Evolutionary conservation across 2,888 invertebrate species (phyloP).

Genomic region (Globia sparganii): DNA sequence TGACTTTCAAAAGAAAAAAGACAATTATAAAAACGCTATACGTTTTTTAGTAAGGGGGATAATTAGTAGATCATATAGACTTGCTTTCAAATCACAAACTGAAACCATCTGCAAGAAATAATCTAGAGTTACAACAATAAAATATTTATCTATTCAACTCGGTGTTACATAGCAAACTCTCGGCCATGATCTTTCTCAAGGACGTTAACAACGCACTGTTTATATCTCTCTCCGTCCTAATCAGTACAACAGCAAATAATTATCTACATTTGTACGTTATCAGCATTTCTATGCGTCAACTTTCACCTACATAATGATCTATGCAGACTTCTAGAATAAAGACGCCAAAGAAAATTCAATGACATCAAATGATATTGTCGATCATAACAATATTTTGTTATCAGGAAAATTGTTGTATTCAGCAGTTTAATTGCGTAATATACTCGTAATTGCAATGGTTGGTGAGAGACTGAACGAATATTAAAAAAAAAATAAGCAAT

Average conservation of each 20-base stretch:
- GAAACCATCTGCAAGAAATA: background rate
- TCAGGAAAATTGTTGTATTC: conserved; percentile 11
- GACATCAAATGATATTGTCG: conserved; percentile 19
- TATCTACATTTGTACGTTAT: conserved; percentile 13
- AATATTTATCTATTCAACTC: background rate
- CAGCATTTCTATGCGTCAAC: conserved; percentile 36
- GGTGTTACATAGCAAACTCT: background rate
- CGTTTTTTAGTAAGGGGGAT: no score
- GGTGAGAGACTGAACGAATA: no score
- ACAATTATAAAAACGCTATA: no score
- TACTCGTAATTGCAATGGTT: no score
- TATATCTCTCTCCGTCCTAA: conserved; percentile 18
- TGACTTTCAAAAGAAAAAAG: no score
- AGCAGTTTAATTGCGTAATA: conserved; percentile 4
- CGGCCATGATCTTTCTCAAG: conserved; percentile 24
- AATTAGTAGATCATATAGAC: no score
- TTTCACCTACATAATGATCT: conserved; percentile 35
- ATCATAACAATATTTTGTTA: conserved; percentile 8
- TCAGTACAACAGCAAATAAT: conserved; percentile 8
- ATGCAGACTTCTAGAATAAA: background rate
- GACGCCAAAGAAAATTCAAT: conserved; percentile 13
- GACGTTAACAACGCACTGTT: conserved; percentile 32
- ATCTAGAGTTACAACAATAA: background rate
- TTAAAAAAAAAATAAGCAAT: no score
- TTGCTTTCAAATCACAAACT: background rate